phyloP scores from a whole-genome alignment of 2,888 invertebrate genomes.

The Caenorhabditis virilis region DNA sequence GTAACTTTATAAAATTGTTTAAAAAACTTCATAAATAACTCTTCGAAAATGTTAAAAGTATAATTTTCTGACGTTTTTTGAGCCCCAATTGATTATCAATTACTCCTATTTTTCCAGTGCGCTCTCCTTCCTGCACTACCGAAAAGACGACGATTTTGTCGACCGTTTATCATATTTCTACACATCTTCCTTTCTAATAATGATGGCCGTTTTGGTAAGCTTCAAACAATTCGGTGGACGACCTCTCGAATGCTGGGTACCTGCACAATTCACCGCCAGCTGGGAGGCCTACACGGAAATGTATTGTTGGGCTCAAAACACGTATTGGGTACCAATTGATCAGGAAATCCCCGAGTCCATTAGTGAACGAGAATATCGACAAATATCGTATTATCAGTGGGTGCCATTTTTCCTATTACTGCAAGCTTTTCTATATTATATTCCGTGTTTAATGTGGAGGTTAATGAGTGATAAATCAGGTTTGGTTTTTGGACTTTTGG shows the following conservation, averaged over 20 bases:
- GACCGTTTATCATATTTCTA: conserved; percentile 68
- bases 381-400: conserved; percentile 68
- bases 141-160: conserved; percentile 68
- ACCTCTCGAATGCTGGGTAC: conserved; percentile 70
- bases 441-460: conserved; percentile 72
- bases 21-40: no score
- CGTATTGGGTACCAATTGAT: conserved; percentile 70
- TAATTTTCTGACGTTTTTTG: no score
- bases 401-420: conserved; percentile 55
- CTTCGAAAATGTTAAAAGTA: no score
- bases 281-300: conserved; percentile 73
- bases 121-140: conserved; percentile 67
- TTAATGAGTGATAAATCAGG: conserved; percentile 71
- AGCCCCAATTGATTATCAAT: not conserved
- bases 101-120: conserved; percentile 50
- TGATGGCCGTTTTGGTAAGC: conserved; percentile 69
- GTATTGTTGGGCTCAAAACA: conserved; percentile 73
- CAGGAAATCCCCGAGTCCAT: conserved; percentile 68
- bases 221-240: conserved; percentile 69
- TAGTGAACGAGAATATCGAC: conserved; percentile 69
- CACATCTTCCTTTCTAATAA: conserved; percentile 68
- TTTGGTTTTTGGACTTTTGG: conserved; percentile 19
- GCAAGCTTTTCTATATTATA: conserved; percentile 71
- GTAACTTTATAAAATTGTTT: no score
- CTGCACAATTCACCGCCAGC: conserved; percentile 72